Conservation (phyloP, 2,888 invertebrate genomes). For the Peribatodes rhomboidaria region DNA sequence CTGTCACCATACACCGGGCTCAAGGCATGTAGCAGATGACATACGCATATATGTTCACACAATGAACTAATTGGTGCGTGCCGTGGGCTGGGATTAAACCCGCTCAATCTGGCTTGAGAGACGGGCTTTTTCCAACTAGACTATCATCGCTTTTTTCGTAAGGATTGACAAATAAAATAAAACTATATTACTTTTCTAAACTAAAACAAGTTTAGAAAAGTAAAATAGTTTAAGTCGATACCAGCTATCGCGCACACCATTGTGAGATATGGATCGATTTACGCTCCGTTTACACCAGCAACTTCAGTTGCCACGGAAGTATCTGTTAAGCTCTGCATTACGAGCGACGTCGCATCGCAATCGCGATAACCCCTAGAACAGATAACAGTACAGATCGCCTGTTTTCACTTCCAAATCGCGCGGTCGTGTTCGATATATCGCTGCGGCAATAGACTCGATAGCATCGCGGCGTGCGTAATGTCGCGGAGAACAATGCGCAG, state of each 20-base stretch:
- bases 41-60: too few relatives aligned
- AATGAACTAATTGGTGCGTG: too few relatives aligned
- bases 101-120: too few relatives aligned
- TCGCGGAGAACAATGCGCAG: background rate
- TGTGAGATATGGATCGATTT: background rate
- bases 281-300: background rate
- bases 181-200: too few relatives aligned
- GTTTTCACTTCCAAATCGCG: constrained; percentile 38
- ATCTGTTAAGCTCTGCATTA: background rate
- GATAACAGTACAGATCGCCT: constrained; percentile 2
- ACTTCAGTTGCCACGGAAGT: background rate
- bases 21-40: too few relatives aligned
- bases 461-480: constrained; percentile 21
- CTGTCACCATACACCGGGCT: too few relatives aligned
- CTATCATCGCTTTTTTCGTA: too few relatives aligned
- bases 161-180: too few relatives aligned
- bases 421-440: constrained; percentile 22
- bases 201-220: too few relatives aligned
- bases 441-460: constrained; percentile 13
- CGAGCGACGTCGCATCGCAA: background rate
- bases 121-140: too few relatives aligned
- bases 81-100: too few relatives aligned
- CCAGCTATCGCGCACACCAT: background rate
- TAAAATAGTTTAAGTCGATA: background rate
- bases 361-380: background rate